Base-by-base conservation (phyloP, 1,140 invertebrate species). In the Aricia agestis region DNA sequence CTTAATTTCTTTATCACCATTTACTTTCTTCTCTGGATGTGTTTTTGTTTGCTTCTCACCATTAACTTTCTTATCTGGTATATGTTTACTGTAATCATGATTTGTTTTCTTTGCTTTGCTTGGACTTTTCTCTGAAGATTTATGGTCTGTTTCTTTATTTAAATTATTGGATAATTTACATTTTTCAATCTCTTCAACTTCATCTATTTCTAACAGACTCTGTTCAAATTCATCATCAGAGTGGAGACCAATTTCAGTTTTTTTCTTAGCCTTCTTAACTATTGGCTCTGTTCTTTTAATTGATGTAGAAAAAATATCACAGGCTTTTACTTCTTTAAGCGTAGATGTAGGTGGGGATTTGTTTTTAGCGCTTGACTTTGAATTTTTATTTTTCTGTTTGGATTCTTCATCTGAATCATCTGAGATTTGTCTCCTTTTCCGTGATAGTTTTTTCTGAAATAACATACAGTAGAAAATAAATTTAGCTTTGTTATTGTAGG, bases 191-290 rank as follows among this genome's bases (percentile, higher is more conserved):
- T 57, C 52, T 65, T 72, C 68, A 83, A 70, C 68, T 66, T 78
- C 78, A 79, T 96, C 95, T 58, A 96, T 80, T 79, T 95, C 92
- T 72, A 93, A 78, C 15, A 96, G 82, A 31, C 94, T 95, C 76
- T 93, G 92, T 79, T 94, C 92, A 88, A 96, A 96, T 75, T 95
- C 93, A 67, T 94, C 92, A 92, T 96, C 95, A 71, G 93, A 92
- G 80, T 95, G 94, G 68, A 94, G 92, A 72, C 93, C 93, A 67
- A 87, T 76, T 87, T 93, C 92, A 52, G 92, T 89, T 70, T 89
- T 84, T 42, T 86, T 89, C 70, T 86, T 85, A 52, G 77, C 73
- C 78, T 82, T 90, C 67, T 90, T 91, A 5, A 87, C 81, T 74
- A 89, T 61, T 67, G 85, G 78, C 74, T 92, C 84, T 58, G 87